These are phyloP conservation scores for Andricus grossulariae DNA, from an alignment of 1,140 invertebrate genomes.

Conservation along the genomic window DNA sequence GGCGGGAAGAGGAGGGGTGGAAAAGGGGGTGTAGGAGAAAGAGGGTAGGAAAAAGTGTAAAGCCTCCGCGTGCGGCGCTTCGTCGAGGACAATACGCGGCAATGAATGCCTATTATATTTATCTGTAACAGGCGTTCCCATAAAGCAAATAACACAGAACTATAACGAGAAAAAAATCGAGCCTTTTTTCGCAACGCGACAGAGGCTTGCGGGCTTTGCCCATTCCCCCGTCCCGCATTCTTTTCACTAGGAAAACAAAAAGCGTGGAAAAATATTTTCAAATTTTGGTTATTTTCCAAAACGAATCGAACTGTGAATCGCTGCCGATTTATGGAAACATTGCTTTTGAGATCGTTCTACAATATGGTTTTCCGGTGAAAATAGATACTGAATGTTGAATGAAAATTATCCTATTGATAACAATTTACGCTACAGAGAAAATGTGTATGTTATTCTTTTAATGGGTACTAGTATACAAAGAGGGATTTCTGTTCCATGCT, in stretches of 20 bases:
- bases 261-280: slow-evolving; percentile 21
- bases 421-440: too few relatives aligned
- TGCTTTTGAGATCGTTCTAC: background rate
- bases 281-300: slow-evolving; percentile 41
- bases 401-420: too few relatives aligned
- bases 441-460: too few relatives aligned
- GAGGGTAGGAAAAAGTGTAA: slow-evolving; percentile 45
- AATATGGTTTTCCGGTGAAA: too few relatives aligned
- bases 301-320: slow-evolving; percentile 9
- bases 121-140: slow-evolving; percentile 76
- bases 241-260: slow-evolving; percentile 35
- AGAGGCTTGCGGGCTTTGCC: slow-evolving; percentile 58
- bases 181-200: slow-evolving; percentile 67
- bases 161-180: slow-evolving; percentile 58
- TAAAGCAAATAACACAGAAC: slow-evolving; percentile 74
- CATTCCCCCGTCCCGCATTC: slow-evolving; percentile 27
- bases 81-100: slow-evolving; percentile 71
- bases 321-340: slow-evolving; percentile 11
- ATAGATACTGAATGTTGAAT: too few relatives aligned
- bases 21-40: slow-evolving; percentile 40
- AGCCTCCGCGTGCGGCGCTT: slow-evolving; percentile 50
- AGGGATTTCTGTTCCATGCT: too few relatives aligned
- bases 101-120: slow-evolving; percentile 77
- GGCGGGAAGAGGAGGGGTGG: slow-evolving; percentile 32
- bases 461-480: too few relatives aligned